Evolutionary conservation across 2,888 invertebrate genomes (phyloP).

Genomic region (Callimorpha dominula): DNA sequence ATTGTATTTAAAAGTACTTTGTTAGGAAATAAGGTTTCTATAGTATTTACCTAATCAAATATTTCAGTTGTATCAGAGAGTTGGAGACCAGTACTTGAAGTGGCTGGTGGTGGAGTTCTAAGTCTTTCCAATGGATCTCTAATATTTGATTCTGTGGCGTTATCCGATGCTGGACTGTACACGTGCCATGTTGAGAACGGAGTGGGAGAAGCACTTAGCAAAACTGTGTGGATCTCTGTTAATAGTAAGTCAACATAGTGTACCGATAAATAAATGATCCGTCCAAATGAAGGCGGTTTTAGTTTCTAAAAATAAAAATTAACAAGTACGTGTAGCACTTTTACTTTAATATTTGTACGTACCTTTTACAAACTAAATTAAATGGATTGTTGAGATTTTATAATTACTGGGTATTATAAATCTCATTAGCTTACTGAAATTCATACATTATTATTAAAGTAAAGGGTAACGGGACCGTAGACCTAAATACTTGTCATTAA

Average conservation of each 20-base stretch:
- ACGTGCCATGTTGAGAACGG: constrained; percentile 85
- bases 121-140: constrained; percentile 82
- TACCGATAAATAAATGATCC: neutral
- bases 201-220: constrained; percentile 82
- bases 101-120: constrained; percentile 82
- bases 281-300: too few species aligned
- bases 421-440: too few species aligned
- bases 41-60: neutral
- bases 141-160: constrained; percentile 80
- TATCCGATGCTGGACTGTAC: constrained; percentile 81
- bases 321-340: too few species aligned
- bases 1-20: neutral
- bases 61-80: constrained; percentile 75
- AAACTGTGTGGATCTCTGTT: constrained; percentile 83
- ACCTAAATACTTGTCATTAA: too few species aligned
- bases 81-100: constrained; percentile 82
- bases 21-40: neutral
- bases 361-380: too few species aligned
- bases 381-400: too few species aligned
- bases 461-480: too few species aligned
- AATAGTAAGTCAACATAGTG: constrained; percentile 72
- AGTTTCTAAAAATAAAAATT: too few species aligned
- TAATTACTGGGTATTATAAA: too few species aligned
- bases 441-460: too few species aligned
- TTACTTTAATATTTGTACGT: too few species aligned